Percentiles rank a stretch among this genome's conserved stretches.
Evolutionary conservation across 2,888 invertebrate genomes (phyloP).

Genomic region (Drosophila rellima): DNA sequence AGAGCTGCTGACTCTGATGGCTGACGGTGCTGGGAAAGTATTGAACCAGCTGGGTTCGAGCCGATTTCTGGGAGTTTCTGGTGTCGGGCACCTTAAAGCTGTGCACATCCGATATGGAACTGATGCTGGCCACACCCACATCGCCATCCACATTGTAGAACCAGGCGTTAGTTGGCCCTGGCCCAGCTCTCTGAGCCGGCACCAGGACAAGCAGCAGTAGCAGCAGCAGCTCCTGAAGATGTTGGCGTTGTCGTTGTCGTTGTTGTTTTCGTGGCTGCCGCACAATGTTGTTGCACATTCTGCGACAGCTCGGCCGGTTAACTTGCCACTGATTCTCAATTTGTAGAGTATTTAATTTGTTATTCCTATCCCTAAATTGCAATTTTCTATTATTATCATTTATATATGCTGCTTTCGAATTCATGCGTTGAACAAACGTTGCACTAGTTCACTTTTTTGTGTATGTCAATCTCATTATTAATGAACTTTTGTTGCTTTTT

Average conservation of each 20-base stretch:
- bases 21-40: conserved; percentile 58
- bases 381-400: not conserved
- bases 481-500: conserved; percentile 26
- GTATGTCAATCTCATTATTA: conserved; percentile 57
- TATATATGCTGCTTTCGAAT: conserved; percentile 4
- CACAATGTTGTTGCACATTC: conserved; percentile 58
- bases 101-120: conserved; percentile 56
- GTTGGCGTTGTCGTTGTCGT: conserved; percentile 25
- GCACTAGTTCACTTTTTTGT: conserved; percentile 34
- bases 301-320: conserved; percentile 50
- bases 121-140: conserved; percentile 42
- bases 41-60: conserved; percentile 75
- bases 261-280: conserved; percentile 49
- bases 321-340: conserved; percentile 6
- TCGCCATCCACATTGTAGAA: conserved; percentile 55
- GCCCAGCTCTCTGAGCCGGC: conserved; percentile 36
- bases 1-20: not conserved
- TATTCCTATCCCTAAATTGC: not conserved
- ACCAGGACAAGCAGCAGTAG: conserved; percentile 42
- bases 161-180: conserved; percentile 48
- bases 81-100: conserved; percentile 72
- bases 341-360: not conserved
- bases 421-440: conserved; percentile 33
- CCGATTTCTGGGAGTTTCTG: conserved; percentile 65
- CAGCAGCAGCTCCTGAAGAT: conserved; percentile 32